Conservation (phyloP, 1,140 invertebrate species). For the Epicauta chinensis region DNA sequence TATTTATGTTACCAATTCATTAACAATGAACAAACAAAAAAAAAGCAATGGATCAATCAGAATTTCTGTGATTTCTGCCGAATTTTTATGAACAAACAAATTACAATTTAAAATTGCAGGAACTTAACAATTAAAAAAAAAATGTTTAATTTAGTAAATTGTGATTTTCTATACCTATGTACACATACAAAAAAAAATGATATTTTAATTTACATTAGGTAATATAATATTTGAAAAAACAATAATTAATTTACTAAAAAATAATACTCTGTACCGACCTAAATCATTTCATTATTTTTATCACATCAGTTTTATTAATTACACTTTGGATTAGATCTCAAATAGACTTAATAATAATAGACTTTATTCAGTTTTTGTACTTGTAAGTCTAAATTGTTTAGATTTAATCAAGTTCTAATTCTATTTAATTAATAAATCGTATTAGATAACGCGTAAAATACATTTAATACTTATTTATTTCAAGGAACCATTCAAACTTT, state of each 20-base stretch:
- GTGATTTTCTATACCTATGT: too few species aligned
- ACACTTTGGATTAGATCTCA: constrained; percentile 10
- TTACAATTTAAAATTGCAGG: neutral
- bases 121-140: too few species aligned
- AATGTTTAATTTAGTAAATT: too few species aligned
- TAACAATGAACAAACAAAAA: neutral
- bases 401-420: too few species aligned
- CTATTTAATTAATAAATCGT: too few species aligned
- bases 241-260: too few species aligned
- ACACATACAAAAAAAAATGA: too few species aligned
- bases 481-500: constrained; percentile 19
- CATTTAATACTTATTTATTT: neutral
- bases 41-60: neutral
- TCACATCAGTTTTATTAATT: constrained; percentile 10
- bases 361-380: neutral
- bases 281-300: constrained; percentile 13
- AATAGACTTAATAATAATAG: neutral
- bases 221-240: too few species aligned
- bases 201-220: too few species aligned
- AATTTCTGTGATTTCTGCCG: neutral
- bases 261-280: neutral
- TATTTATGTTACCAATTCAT: neutral
- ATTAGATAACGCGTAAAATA: neutral
- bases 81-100: neutral
- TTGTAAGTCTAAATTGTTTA: too few species aligned